phyloP scores from a whole-genome alignment of 2,888 invertebrate genomes.

The Sphaerophoria taeniata region DNA sequence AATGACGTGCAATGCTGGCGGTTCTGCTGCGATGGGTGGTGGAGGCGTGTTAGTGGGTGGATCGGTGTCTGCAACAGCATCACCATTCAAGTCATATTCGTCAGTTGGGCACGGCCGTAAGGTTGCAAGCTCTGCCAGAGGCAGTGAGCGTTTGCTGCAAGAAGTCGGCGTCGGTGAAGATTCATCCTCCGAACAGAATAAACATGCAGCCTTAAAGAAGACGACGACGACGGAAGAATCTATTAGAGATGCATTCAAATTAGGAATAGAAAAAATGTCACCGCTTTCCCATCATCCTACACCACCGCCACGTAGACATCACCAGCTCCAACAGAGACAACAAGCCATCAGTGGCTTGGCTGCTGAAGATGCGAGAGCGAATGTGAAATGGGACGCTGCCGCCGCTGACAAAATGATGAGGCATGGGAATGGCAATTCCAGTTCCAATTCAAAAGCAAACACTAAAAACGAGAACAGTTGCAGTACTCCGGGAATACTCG shows the following conservation, averaged over 20 bases:
- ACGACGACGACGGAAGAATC: conserved; percentile 62
- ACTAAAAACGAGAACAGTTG: conserved; percentile 55
- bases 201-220: conserved; percentile 71
- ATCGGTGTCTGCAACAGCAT: neutral
- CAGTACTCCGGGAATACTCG: conserved; percentile 58
- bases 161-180: conserved; percentile 44
- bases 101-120: conserved; percentile 50
- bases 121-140: conserved; percentile 11
- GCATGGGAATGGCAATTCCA: conserved; percentile 53
- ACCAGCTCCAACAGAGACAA: conserved; percentile 66
- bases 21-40: conserved; percentile 38
- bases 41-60: conserved; percentile 46
- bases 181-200: conserved; percentile 74
- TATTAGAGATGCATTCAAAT: conserved; percentile 77
- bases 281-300: conserved; percentile 72
- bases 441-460: conserved; percentile 62
- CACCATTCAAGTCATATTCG: conserved; percentile 44
- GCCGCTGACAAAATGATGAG: conserved; percentile 20
- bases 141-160: conserved; percentile 48
- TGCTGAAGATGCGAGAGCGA: conserved; percentile 29
- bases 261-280: conserved; percentile 76
- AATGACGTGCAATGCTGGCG: conserved; percentile 75
- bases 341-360: conserved; percentile 50
- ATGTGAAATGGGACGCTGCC: conserved; percentile 54
- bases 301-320: conserved; percentile 76